These are phyloP conservation scores for Hyles vespertilio DNA, from an alignment of 1,140 invertebrate species.

Conservation along the genomic window DNA sequence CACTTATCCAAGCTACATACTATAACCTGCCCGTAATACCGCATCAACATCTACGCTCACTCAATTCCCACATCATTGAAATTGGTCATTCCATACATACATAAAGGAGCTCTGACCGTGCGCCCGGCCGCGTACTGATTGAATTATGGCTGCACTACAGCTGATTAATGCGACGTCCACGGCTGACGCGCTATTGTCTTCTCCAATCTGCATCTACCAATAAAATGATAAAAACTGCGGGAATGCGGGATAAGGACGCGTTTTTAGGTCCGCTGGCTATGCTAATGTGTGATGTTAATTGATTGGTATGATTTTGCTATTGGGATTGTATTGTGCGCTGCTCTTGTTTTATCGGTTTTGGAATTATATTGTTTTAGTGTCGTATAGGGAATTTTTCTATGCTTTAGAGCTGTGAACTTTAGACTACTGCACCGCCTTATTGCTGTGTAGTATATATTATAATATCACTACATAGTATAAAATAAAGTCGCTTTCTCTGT, in stretches of 20 bases:
- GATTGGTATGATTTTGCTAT: too few relatives aligned
- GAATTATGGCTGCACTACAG: conserved; percentile 66
- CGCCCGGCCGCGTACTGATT: conserved; percentile 43
- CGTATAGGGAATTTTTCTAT: not conserved
- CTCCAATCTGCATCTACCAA: conserved; percentile 58
- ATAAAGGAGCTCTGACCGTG: conserved; percentile 34
- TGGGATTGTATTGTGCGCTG: conserved; percentile 3
- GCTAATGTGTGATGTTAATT: too few relatives aligned
- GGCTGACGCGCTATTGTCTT: conserved; percentile 68
- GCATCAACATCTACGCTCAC: conserved; percentile 4
- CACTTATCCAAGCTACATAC: too few relatives aligned
- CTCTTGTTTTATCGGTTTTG: conserved; percentile 40
- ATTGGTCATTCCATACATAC: conserved; percentile 49
- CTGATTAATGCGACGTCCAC: conserved; percentile 71
- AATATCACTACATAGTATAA: too few relatives aligned
- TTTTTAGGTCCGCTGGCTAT: too few relatives aligned
- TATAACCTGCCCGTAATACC: not conserved
- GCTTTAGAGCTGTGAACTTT: too few relatives aligned
- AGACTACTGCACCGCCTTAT: too few relatives aligned
- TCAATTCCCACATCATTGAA: conserved; percentile 25
- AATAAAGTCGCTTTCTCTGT: too few relatives aligned
- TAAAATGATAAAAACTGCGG: conserved; percentile 35
- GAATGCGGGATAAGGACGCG: conserved; percentile 17
- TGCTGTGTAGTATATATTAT: too few relatives aligned
- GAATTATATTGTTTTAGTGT: not conserved